These are phyloP conservation scores for Carcharodon carcharias DNA, from an alignment of 2,797 vertebrate species.

Conservation along the genomic window DNA sequence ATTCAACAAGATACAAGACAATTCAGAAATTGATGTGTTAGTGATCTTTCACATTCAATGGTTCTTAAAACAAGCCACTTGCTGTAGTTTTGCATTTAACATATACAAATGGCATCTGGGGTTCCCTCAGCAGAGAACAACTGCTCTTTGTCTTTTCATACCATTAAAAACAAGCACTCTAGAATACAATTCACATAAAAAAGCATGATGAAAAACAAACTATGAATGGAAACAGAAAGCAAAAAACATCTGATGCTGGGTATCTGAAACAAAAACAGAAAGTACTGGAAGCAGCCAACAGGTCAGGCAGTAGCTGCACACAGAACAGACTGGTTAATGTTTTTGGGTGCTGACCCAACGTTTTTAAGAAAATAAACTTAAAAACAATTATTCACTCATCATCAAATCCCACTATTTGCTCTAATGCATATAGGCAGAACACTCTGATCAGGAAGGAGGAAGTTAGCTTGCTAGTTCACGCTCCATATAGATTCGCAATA, in stretches of 20 bases:
- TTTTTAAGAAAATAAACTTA: not conserved
- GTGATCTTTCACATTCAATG: not conserved
- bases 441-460: not conserved
- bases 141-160: not conserved
- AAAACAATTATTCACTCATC: not conserved
- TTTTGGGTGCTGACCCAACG: no score
- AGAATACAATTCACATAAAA: not conserved
- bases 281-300: not conserved
- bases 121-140: not conserved
- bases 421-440: not conserved
- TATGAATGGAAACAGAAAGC: not conserved
- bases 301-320: not conserved
- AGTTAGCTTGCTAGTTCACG: not conserved
- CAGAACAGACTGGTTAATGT: not conserved
- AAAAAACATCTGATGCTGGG: not conserved
- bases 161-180: not conserved
- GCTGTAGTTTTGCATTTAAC: not conserved
- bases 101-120: not conserved
- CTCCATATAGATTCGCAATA: not conserved
- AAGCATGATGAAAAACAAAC: not conserved
- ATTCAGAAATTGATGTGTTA: not conserved
- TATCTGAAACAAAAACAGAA: not conserved
- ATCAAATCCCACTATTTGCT: not conserved
- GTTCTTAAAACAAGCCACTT: not conserved
- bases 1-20: not conserved